These are phyloP conservation scores for Bungarus multicinctus DNA, from an alignment of 2,113 vertebrate genomes.

Conservation along the genomic window DNA sequence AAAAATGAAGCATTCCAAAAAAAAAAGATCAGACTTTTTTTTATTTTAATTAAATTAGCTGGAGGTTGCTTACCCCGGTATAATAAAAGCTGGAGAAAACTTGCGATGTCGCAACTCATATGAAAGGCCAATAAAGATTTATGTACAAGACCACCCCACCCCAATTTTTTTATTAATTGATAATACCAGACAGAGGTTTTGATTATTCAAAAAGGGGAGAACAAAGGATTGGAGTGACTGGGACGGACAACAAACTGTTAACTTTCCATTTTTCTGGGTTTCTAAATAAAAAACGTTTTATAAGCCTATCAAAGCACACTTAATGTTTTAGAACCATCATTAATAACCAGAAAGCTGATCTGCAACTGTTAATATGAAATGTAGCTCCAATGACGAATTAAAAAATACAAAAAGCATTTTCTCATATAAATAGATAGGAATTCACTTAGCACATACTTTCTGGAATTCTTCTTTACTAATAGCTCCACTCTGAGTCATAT, in stretches of 20 bases:
- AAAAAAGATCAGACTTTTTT: constrained; percentile 23
- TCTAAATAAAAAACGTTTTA: background rate
- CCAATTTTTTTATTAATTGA: constrained; percentile 40
- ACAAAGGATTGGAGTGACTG: constrained; percentile 45
- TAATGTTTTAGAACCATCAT: background rate
- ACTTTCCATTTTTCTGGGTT: constrained; percentile 63
- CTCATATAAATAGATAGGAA: background rate
- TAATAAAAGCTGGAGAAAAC: constrained; percentile 13
- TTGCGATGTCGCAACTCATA: constrained; percentile 27
- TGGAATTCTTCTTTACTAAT: background rate
- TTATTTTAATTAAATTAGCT: constrained; percentile 32
- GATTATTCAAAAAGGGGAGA: constrained; percentile 46
- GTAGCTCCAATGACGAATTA: background rate
- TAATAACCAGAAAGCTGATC: background rate
- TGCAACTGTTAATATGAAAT: background rate
- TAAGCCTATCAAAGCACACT: background rate
- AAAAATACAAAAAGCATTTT: background rate
- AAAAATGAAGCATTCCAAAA: constrained; percentile 24
- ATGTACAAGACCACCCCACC: constrained; percentile 36
- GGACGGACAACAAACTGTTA: constrained; percentile 73
- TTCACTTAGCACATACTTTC: background rate
- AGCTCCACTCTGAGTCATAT: background rate
- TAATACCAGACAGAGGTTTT: constrained; percentile 47
- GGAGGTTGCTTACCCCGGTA: constrained; percentile 43
- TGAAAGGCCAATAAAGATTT: constrained; percentile 2